A percentile compares a stretch with the other conserved stretches of the same genome.
These are phyloP conservation scores for Drosophila pandora DNA, from an alignment of 1,140 invertebrate genomes.

Conservation along the genomic window DNA sequence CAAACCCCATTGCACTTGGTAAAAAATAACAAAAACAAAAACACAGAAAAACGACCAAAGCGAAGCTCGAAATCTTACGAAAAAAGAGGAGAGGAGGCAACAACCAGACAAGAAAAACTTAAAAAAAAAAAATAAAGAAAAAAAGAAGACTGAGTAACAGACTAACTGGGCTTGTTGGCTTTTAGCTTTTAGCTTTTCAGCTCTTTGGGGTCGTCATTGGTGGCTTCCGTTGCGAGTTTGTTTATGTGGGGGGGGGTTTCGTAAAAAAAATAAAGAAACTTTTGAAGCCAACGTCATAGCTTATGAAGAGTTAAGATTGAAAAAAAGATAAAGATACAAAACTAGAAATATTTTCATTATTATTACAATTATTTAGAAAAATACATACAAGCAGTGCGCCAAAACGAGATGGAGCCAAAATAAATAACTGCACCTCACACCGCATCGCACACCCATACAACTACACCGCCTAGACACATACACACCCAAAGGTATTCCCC, in stretches of 20 bases:
- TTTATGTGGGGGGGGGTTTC: neutral
- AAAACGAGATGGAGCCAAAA: conserved; percentile 61
- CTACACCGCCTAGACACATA: conserved; percentile 15
- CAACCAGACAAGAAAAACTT: conserved; percentile 50
- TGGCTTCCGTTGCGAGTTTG: conserved; percentile 66
- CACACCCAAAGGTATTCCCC: conserved; percentile 74
- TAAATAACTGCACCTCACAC: conserved; percentile 74
- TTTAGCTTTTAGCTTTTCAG: conserved; percentile 32
- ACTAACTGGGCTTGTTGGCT: conserved; percentile 45
- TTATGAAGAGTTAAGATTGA: too few relatives aligned
- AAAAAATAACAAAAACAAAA: conserved; percentile 31
- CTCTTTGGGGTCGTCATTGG: conserved; percentile 72
- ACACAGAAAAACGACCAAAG: conserved; percentile 45
- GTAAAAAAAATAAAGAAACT: too few relatives aligned
- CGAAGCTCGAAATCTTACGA: conserved; percentile 41
- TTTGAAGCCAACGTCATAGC: neutral
- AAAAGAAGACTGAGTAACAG: conserved; percentile 18
- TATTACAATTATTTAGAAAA: too few relatives aligned
- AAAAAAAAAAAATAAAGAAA: conserved; percentile 23
- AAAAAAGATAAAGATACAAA: too few relatives aligned
- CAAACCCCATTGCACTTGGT: conserved; percentile 70
- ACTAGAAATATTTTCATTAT: too few relatives aligned
- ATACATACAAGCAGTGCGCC: conserved; percentile 23
- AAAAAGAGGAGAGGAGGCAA: conserved; percentile 17
- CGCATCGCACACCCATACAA: conserved; percentile 16